phyloP scores from a whole-genome alignment of 2,888 invertebrate genomes.

The Lasioglossum morio region DNA sequence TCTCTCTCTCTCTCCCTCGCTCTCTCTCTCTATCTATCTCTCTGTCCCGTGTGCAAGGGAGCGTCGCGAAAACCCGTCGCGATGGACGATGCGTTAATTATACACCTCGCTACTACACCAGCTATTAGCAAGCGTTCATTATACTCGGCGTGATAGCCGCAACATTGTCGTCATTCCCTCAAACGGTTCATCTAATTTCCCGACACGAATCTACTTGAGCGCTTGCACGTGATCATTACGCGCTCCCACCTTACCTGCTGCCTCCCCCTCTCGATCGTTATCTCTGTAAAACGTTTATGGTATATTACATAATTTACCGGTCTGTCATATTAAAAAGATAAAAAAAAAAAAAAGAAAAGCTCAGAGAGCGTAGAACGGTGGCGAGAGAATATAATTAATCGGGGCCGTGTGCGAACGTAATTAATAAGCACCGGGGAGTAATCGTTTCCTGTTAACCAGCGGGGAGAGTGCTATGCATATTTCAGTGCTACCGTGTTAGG shows the following conservation, averaged over 20 bases:
- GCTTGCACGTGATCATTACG: conserved; percentile 32
- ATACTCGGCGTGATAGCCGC: conserved; percentile 48
- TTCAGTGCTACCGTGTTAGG: background rate
- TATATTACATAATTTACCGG: background rate
- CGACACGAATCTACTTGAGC: conserved; percentile 33
- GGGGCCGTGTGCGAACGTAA: background rate
- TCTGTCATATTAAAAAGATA: background rate
- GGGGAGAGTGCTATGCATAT: background rate
- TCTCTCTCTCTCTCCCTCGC: no score
- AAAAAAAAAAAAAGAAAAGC: background rate
- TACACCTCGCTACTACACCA: conserved; percentile 35
- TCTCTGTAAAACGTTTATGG: conserved; percentile 5
- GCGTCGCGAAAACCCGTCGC: conserved; percentile 33
- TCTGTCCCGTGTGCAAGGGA: background rate
- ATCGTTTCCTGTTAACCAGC: background rate
- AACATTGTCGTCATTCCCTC: conserved; percentile 52
- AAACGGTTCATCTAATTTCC: conserved; percentile 51
- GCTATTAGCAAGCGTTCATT: conserved; percentile 53
- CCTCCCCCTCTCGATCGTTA: background rate
- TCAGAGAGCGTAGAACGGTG: background rate
- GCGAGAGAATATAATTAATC: conserved; percentile 1
- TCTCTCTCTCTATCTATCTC: background rate
- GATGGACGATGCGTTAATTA: conserved; percentile 56
- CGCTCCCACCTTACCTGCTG: background rate
- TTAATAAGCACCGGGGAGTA: background rate